Conservation (phyloP, 2,888 invertebrate species). For the Brachypalpus laphriformis region DNA sequence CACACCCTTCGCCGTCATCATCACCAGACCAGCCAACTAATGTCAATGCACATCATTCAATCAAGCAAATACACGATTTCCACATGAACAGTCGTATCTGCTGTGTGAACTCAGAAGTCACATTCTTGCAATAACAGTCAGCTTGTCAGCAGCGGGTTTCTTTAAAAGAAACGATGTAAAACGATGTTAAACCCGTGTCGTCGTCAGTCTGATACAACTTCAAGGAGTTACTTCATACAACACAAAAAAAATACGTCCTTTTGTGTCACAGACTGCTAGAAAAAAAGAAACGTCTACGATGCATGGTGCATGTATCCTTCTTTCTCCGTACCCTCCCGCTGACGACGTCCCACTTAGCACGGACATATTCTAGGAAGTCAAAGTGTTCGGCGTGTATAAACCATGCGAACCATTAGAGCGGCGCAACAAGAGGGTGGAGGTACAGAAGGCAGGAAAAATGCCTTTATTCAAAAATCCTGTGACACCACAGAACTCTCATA, state of each 20-base stretch:
- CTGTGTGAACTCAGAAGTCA: not conserved
- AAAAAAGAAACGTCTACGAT: not conserved
- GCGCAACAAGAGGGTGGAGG: conserved; percentile 24
- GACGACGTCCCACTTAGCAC: not conserved
- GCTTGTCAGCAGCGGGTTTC: not conserved
- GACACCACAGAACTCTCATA: conserved; percentile 13
- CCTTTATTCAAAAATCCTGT: conserved; percentile 34
- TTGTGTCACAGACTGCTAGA: conserved; percentile 20
- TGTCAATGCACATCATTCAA: conserved; percentile 57
- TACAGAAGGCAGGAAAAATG: conserved; percentile 2
- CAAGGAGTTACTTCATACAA: conserved; percentile 53
- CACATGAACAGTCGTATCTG: conserved; percentile 7
- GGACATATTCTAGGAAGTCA: conserved; percentile 34
- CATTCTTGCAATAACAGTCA: conserved; percentile 25
- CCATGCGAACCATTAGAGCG: conserved; percentile 40
- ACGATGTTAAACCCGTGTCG: conserved; percentile 38
- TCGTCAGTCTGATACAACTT: conserved; percentile 36
- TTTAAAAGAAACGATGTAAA: conserved; percentile 22
- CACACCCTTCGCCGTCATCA: conserved; percentile 14
- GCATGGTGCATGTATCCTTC: conserved; percentile 5
- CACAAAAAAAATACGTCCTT: conserved; percentile 33
- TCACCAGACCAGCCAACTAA: conserved; percentile 28
- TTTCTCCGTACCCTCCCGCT: not conserved
- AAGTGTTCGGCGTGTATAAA: conserved; percentile 40
- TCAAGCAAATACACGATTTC: conserved; percentile 42